Evolutionary conservation across 2,797 vertebrate species (phyloP).

Genomic region (Cirrhinus mrigala): DNA sequence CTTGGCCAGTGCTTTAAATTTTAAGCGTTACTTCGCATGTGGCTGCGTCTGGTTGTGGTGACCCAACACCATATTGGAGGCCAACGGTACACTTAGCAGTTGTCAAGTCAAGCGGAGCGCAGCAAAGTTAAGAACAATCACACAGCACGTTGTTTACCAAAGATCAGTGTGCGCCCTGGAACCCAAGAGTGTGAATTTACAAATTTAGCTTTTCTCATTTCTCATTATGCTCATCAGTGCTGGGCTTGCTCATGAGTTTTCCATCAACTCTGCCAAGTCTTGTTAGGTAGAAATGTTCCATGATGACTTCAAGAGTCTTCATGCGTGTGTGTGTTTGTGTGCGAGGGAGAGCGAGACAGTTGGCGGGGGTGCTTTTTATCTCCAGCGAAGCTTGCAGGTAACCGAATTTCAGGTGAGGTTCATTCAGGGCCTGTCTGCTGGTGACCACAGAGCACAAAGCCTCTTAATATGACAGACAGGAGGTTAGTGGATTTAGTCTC

Average conservation of each 20-base stretch:
- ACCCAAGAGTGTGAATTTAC: conserved; percentile 44
- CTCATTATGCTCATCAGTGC: conserved; percentile 41
- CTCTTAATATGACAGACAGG: conserved; percentile 57
- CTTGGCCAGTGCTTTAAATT: conserved; percentile 17
- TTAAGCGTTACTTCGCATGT: conserved; percentile 22
- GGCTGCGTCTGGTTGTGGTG: conserved; percentile 14
- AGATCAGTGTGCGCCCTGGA: conserved; percentile 28
- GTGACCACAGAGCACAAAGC: conserved; percentile 42
- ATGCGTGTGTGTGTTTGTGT: conserved; percentile 18
- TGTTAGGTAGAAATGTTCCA: conserved; percentile 34
- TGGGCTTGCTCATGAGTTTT: conserved; percentile 43
- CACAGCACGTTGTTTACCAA: conserved; percentile 33
- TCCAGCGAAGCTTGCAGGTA: conserved; percentile 37
- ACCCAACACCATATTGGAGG: conserved; percentile 20
- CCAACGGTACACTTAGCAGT: conserved; percentile 4
- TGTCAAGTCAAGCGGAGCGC: conserved; percentile 24
- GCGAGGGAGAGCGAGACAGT: neutral
- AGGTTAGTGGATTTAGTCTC: conserved; percentile 58
- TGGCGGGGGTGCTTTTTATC: conserved; percentile 24
- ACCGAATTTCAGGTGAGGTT: conserved; percentile 21
- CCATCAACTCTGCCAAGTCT: conserved; percentile 45
- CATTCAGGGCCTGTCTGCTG: conserved; percentile 44
- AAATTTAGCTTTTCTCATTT: conserved; percentile 40
- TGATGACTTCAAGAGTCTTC: conserved; percentile 35
- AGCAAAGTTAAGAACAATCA: conserved; percentile 53